Percentiles rank a stretch among this genome's conserved stretches.
Evolutionary conservation across 1,140 invertebrate species (phyloP).

Genomic region (Dysdera silvatica): DNA sequence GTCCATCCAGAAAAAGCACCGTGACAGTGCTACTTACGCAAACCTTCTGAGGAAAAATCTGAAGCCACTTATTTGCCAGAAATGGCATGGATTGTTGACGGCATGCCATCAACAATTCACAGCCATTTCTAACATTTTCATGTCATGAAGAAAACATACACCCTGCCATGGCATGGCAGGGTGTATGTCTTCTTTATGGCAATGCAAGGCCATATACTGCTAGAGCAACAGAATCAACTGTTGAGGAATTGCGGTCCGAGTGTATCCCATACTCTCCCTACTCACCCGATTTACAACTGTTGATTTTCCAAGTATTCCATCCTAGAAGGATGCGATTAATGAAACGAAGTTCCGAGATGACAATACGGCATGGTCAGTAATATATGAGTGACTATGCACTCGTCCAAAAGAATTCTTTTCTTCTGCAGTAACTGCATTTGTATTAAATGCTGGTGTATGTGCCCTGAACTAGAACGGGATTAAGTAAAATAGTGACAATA

Average conservation of each 20-base stretch:
- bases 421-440: not conserved
- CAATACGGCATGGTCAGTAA: not conserved
- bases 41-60: not conserved
- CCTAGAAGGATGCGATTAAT: no score
- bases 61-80: no score
- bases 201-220: not conserved
- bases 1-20: not conserved
- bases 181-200: not conserved
- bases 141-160: not conserved
- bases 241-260: not conserved
- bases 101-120: no score
- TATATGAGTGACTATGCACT: not conserved
- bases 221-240: not conserved
- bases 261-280: not conserved
- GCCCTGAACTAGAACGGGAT: conserved; percentile 2
- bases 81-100: no score
- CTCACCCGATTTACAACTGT: not conserved
- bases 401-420: not conserved
- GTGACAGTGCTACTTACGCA: not conserved
- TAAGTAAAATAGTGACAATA: conserved; percentile 2
- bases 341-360: not conserved
- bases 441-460: not conserved
- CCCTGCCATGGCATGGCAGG: no score
- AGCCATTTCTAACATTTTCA: not conserved
- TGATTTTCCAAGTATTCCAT: not conserved